Percentiles rank a stretch among this genome's conserved stretches.
phyloP scores from a whole-genome alignment of 2,888 invertebrate species.

The Drosophila falleni region DNA sequence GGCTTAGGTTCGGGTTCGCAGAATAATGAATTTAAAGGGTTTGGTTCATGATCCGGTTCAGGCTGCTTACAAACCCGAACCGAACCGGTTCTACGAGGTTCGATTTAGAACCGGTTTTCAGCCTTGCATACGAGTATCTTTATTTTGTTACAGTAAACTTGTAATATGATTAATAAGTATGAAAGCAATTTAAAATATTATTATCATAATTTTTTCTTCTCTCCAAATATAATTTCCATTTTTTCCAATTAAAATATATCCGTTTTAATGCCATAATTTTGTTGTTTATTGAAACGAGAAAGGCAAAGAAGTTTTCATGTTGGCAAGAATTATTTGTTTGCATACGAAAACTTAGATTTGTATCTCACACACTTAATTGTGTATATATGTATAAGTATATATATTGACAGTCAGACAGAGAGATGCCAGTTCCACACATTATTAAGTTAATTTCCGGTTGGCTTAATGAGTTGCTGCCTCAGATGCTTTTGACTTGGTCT shows the following conservation, averaged over 20 bases:
- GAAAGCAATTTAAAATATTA: too few species aligned
- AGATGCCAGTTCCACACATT: conserved; percentile 51
- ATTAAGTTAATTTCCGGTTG: conserved; percentile 73
- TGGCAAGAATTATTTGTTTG: conserved; percentile 3
- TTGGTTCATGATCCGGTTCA: too few species aligned
- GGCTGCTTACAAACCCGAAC: too few species aligned
- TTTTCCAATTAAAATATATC: too few species aligned
- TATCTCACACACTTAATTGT: conserved; percentile 5
- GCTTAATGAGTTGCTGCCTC: conserved; percentile 52
- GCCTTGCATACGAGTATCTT: too few species aligned
- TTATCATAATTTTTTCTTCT: too few species aligned
- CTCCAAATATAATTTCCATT: background rate
- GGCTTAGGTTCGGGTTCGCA: too few species aligned
- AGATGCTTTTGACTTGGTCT: conserved; percentile 45
- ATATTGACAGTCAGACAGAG: conserved; percentile 2
- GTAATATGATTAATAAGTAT: too few species aligned
- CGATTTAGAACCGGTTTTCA: too few species aligned
- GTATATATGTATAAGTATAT: background rate
- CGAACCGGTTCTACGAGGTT: too few species aligned
- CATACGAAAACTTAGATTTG: conserved; percentile 9
- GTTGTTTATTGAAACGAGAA: background rate
- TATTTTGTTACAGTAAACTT: too few species aligned
- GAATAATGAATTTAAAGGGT: too few species aligned
- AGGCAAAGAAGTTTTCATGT: background rate
- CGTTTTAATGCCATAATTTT: background rate